Conservation (phyloP, 2,113 vertebrate species). For the Nothoprocta pentlandii region DNA sequence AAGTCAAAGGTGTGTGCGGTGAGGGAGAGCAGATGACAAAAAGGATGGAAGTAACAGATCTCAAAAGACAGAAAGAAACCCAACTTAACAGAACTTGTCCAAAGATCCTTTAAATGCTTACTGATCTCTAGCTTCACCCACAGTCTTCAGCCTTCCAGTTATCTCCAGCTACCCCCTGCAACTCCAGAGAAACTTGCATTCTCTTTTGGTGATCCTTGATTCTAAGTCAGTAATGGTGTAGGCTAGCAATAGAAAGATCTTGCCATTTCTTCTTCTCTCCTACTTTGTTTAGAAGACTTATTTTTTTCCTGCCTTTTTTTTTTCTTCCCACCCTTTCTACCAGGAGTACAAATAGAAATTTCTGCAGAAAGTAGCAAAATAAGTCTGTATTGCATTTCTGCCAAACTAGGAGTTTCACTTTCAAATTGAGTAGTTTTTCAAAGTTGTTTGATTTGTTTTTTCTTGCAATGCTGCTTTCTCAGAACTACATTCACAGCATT, state of each 20-base stretch:
- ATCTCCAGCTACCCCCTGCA: not conserved
- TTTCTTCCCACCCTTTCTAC: not conserved
- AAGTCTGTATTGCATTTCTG: not conserved
- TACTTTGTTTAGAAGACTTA: not conserved
- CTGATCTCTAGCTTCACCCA: not conserved
- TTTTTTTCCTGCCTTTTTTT: not conserved
- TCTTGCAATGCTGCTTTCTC: not conserved
- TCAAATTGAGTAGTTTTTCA: not conserved
- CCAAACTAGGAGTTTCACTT: not conserved
- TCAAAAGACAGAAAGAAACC: not conserved
- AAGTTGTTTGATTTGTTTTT: not conserved
- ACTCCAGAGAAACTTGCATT: not conserved
- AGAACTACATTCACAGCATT: not conserved
- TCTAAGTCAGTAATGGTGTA: not conserved
- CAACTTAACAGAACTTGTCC: not conserved
- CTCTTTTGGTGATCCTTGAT: not conserved
- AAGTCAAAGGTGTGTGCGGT: not conserved
- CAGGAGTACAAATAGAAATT: not conserved
- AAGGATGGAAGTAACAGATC: not conserved
- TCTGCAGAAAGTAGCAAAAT: not conserved
- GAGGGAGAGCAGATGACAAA: not conserved
- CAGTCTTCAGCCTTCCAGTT: not conserved
- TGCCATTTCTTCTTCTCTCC: not conserved
- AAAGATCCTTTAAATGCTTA: not conserved
- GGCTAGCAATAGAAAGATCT: not conserved